phyloP scores from a whole-genome alignment of 1,140 invertebrate genomes.

The Hyles euphorbiae region DNA sequence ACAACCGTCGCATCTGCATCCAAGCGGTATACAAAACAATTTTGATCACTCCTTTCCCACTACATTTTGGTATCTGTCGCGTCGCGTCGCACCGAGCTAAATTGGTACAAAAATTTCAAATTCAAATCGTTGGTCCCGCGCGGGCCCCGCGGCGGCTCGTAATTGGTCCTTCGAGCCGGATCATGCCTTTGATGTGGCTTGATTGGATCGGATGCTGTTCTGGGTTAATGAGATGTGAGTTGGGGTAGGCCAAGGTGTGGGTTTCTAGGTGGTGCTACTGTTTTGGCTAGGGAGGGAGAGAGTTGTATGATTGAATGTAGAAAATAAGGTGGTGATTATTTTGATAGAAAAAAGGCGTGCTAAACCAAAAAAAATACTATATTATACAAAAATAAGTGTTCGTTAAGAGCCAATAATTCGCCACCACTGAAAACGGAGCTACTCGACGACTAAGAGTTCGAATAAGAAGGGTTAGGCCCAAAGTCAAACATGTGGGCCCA shows the following conservation, averaged over 20 bases:
- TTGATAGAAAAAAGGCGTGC: too few species aligned
- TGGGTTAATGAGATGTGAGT: conserved; percentile 8
- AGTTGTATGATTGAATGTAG: too few species aligned
- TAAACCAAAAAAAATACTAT: too few species aligned
- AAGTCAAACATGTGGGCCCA: too few species aligned
- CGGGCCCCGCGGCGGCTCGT: conserved; percentile 51
- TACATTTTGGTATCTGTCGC: conserved; percentile 54
- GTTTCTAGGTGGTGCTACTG: too few species aligned
- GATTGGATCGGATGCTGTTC: conserved; percentile 26
- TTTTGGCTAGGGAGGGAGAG: too few species aligned
- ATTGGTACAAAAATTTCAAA: conserved; percentile 67
- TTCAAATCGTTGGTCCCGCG: conserved; percentile 58
- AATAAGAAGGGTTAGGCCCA: too few species aligned
- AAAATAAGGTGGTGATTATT: too few species aligned
- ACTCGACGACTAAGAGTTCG: too few species aligned
- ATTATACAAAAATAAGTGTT: too few species aligned
- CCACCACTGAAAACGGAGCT: too few species aligned
- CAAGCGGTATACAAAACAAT: conserved; percentile 33
- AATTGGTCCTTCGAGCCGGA: conserved; percentile 51
- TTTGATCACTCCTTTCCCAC: conserved; percentile 54
- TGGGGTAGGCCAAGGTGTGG: conserved; percentile 16
- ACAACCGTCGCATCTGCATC: conserved; percentile 2
- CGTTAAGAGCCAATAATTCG: too few species aligned
- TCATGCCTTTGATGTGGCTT: conserved; percentile 56
- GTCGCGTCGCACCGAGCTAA: conserved; percentile 56